Evolutionary conservation across 2,797 vertebrate species (phyloP).

Genomic region (Spheniscus humboldti): DNA sequence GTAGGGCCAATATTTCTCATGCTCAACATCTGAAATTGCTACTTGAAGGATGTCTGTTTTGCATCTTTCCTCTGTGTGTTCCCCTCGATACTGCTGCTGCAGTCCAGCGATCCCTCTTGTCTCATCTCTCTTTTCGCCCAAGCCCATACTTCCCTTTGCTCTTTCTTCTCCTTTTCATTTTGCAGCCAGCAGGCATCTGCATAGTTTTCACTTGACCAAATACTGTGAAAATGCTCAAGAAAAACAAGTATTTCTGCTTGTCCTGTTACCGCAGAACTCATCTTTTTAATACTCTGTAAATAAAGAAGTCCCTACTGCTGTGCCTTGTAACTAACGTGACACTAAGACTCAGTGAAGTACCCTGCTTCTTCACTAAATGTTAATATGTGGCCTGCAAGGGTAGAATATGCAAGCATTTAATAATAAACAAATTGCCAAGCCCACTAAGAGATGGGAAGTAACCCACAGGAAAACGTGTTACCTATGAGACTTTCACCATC

Average conservation of each 20-base stretch:
- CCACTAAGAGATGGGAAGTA: background rate
- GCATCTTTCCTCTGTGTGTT: background rate
- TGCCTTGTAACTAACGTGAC: background rate
- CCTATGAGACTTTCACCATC: background rate
- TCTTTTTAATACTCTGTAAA: constrained; percentile 11
- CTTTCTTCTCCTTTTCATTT: background rate
- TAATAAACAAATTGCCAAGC: background rate
- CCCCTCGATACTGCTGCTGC: background rate
- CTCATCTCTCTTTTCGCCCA: background rate
- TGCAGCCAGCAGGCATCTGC: background rate
- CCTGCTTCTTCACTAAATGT: background rate
- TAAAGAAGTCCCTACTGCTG: background rate
- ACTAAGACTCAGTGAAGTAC: background rate
- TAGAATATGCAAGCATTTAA: background rate
- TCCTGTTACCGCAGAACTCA: background rate
- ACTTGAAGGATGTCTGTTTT: background rate
- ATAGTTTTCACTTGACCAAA: constrained; percentile 17
- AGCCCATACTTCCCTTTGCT: background rate
- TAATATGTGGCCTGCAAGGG: background rate
- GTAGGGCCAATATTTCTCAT: background rate
- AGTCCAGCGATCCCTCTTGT: background rate
- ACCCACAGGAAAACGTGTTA: background rate
- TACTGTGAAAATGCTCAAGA: constrained; percentile 25
- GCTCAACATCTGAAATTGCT: background rate
- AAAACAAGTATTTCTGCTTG: constrained; percentile 4